These are phyloP conservation scores for Dolichomitus sp. DNA, from an alignment of 2,888 invertebrate genomes.

Conservation along the genomic window DNA sequence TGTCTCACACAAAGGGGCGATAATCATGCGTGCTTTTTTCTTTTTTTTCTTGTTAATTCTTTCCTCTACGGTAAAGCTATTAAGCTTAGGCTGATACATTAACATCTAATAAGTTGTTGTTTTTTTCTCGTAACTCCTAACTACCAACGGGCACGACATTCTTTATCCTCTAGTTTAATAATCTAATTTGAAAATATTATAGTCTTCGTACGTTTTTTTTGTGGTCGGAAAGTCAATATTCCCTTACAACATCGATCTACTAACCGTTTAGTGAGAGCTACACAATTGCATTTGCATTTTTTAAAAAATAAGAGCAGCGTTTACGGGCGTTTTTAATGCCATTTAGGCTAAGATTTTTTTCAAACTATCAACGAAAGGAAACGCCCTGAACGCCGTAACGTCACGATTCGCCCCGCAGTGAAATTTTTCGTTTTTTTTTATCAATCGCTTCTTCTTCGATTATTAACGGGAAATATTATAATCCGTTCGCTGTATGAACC, in stretches of 20 bases:
- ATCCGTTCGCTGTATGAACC: constrained; percentile 65
- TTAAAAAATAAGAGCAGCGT: constrained; percentile 47
- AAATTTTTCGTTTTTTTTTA: constrained; percentile 20
- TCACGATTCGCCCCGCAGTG: constrained; percentile 63
- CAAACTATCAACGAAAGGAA: constrained; percentile 7
- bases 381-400: constrained; percentile 14
- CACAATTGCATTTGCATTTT: constrained; percentile 52
- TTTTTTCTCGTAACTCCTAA: constrained; percentile 47
- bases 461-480: constrained; percentile 45
- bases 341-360: neutral
- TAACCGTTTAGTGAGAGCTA: constrained; percentile 39
- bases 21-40: constrained; percentile 30
- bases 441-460: constrained; percentile 18
- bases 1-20: constrained; percentile 32
- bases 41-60: constrained; percentile 8
- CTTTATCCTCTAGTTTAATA: constrained; percentile 71
- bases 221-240: constrained; percentile 68
- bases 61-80: constrained; percentile 70
- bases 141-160: constrained; percentile 50
- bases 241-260: constrained; percentile 67
- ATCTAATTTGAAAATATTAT: constrained; percentile 81
- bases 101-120: constrained; percentile 76
- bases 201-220: constrained; percentile 72
- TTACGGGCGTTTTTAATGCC: constrained; percentile 20
- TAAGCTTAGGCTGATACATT: constrained; percentile 75